These are phyloP conservation scores for Drosophila kanekoi DNA, from an alignment of 2,888 invertebrate genomes.

Conservation along the genomic window DNA sequence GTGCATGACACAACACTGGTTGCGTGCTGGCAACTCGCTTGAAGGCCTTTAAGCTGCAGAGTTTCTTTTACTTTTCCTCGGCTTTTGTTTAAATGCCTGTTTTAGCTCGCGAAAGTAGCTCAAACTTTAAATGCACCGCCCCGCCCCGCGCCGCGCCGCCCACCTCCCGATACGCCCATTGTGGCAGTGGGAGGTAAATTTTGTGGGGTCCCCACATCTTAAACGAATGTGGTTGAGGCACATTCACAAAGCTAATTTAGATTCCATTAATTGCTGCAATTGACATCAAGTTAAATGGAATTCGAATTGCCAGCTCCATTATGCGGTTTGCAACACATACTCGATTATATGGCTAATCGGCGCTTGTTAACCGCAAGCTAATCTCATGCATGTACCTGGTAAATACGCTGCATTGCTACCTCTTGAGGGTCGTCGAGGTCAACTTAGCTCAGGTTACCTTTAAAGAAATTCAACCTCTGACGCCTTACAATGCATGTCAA, in stretches of 20 bases:
- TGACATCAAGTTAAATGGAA: conserved; percentile 22
- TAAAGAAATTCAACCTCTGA: no score
- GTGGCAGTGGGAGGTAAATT: no score
- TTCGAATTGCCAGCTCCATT: not conserved
- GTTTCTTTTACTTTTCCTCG: no score
- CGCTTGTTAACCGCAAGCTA: not conserved
- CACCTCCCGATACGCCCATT: no score
- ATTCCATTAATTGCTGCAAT: conserved; percentile 18
- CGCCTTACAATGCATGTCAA: no score
- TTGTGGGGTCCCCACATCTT: no score
- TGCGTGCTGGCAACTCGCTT: not conserved
- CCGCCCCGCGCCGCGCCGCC: no score
- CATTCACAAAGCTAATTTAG: conserved; percentile 13
- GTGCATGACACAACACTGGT: not conserved
- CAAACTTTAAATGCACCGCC: no score
- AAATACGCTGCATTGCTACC: no score
- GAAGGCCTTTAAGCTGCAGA: not conserved
- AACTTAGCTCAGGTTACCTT: no score
- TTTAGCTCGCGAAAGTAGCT: not conserved
- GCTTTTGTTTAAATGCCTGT: not conserved
- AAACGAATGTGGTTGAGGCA: not conserved
- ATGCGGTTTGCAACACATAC: not conserved
- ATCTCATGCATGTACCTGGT: no score
- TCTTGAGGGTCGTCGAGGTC: no score
- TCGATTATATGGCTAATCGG: conserved; percentile 1